Percentiles rank a stretch among this genome's conserved stretches.
Evolutionary conservation across 2,113 vertebrate genomes (phyloP).

Genomic region (Myiagra hebetior): DNA sequence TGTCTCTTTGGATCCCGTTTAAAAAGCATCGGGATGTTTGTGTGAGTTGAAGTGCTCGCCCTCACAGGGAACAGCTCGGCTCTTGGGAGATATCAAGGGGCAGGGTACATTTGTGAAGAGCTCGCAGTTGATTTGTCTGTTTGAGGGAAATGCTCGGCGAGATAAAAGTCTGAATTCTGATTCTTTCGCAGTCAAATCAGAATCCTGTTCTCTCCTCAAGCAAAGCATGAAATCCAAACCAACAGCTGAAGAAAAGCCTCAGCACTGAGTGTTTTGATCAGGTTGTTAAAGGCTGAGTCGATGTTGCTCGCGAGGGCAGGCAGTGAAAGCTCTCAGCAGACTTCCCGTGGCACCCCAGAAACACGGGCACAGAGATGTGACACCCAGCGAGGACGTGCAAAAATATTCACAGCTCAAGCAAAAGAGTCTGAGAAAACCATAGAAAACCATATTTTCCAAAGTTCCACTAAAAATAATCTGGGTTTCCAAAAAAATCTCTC

Average conservation of each 20-base stretch:
- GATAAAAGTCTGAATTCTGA: neutral
- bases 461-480: neutral
- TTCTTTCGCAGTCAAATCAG: neutral
- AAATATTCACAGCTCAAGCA: neutral
- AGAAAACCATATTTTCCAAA: neutral
- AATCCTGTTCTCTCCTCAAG: neutral
- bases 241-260: neutral
- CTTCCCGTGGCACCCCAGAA: neutral
- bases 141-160: neutral
- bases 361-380: neutral
- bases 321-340: neutral
- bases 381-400: neutral
- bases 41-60: constrained; percentile 41
- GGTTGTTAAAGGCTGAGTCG: neutral
- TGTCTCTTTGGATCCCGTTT: constrained; percentile 61
- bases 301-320: neutral
- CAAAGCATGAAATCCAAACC: constrained; percentile 2
- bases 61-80: neutral
- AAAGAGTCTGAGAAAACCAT: neutral
- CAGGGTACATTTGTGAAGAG: neutral
- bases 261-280: neutral
- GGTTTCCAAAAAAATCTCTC: neutral
- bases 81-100: neutral
- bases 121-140: neutral
- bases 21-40: constrained; percentile 55